Evolutionary conservation across 2,888 invertebrate genomes (phyloP), one percentile per base, ranked within the genome.

Genomic region (Nebria salina): DNA sequence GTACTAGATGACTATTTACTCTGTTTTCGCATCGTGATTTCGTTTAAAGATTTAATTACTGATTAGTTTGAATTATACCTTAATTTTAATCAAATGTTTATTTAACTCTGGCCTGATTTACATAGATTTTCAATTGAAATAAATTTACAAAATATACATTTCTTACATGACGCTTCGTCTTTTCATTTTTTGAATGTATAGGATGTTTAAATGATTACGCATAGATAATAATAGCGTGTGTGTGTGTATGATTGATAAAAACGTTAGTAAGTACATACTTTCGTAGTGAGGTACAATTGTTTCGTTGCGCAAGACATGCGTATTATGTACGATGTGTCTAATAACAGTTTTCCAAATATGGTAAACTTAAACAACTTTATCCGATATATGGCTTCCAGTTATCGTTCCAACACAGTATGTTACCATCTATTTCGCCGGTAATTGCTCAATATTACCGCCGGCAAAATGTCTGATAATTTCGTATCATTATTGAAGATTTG

Each of bases 271-370:
- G 4, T 34, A 34, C 34, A 34, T 34, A 34, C 5, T 34, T 34
- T 34, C 34, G 34, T 34, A 4, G 34, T 34, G 2, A 34, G 34
- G 5, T 34, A 34, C 34, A 34, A 34, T 34, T 34, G 34, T 34
- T 34, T 34, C 34, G 34, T 34, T 34, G 34, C 34, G 1, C 34
- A 34, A 34, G 34, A 34, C 34, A 34, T 34, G 34, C 34, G 34
- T 34, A 34, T 34, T 54, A 13, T 54, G 54, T 54, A 11, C 54
- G 54, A 54, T 54, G 54, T 13, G 68, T 6, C 20, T 68, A 68
- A 68, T 68, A 26, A 68, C 13, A 68, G 68, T 68, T 68, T 7
- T 68, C 68, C 68, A 68, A 68, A 68, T 68, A 68, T 68, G 68
- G 68, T 26, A 26, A 15, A 68, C 13, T 11, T 68, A 15, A 68